Evolutionary conservation across 2,113 vertebrate genomes (phyloP).

Genomic region (Aegithalos caudatus): DNA sequence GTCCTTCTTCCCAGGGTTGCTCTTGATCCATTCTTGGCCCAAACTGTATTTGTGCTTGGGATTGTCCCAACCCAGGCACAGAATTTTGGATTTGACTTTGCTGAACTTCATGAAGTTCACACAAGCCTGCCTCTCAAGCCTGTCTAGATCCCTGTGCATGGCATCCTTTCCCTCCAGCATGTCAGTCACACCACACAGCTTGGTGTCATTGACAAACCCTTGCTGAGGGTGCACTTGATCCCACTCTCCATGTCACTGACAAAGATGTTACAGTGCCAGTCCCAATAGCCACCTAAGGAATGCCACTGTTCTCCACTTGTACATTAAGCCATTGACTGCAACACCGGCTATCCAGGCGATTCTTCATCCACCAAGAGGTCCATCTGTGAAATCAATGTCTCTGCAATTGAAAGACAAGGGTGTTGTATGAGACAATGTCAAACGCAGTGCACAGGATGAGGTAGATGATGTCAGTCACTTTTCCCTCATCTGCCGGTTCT

Average conservation of each 20-base stretch:
- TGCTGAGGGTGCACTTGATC: not conserved
- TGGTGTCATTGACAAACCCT: not conserved
- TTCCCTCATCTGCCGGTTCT: not conserved
- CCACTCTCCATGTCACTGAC: not conserved
- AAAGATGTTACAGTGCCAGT: not conserved
- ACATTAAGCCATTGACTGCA: not conserved
- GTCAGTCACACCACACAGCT: not conserved
- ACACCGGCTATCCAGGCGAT: not conserved
- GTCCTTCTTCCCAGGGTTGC: not conserved
- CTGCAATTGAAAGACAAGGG: not conserved
- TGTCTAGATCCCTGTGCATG: not conserved
- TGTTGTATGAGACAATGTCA: not conserved
- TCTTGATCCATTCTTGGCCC: not conserved
- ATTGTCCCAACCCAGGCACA: not conserved
- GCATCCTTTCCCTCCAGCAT: not conserved
- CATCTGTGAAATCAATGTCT: not conserved
- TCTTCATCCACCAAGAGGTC: not conserved
- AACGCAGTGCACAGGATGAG: not conserved
- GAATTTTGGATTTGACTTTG: not conserved
- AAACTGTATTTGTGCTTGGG: not conserved
- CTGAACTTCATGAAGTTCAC: not conserved
- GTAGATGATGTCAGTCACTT: not conserved
- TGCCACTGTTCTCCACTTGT: not conserved
- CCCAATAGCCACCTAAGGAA: not conserved
- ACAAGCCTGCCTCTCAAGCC: not conserved